Conservation (phyloP, 2,113 vertebrate genomes). For the Garra rufa region DNA sequence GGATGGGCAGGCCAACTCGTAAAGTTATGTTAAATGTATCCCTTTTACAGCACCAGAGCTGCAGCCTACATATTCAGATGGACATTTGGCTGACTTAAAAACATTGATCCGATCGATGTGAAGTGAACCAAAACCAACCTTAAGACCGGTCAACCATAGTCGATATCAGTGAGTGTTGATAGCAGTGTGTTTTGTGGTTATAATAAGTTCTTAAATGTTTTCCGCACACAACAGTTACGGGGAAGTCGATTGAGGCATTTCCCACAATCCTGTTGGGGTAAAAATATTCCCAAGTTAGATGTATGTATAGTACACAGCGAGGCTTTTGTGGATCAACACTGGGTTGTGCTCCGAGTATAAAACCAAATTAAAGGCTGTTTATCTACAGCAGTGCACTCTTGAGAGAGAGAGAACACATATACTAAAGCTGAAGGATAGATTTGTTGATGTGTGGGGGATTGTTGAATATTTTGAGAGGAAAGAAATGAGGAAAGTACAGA, state of each 20-base stretch:
- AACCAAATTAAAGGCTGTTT: conserved; percentile 40
- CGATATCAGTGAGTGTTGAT: neutral
- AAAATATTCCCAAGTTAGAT: conserved; percentile 2
- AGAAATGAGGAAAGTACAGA: conserved; percentile 22
- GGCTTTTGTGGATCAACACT: conserved; percentile 17
- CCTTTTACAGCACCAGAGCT: too few species aligned
- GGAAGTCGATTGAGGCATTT: conserved; percentile 7
- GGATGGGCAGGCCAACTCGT: too few species aligned
- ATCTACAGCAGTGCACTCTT: conserved; percentile 30
- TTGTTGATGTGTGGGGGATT: conserved; percentile 2
- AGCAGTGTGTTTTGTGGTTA: neutral
- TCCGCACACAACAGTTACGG: conserved; percentile 31
- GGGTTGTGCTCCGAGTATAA: neutral
- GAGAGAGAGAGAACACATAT: conserved; percentile 6
- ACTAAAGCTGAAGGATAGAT: neutral
- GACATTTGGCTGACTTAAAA: too few species aligned
- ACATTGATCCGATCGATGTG: too few species aligned
- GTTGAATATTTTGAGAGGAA: conserved; percentile 37
- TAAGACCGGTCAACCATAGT: too few species aligned
- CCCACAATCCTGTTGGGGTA: conserved; percentile 24
- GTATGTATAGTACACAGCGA: neutral
- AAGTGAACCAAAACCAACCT: too few species aligned
- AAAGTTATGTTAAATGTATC: too few species aligned
- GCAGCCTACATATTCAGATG: too few species aligned
- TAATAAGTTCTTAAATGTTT: neutral